Conservation (phyloP, 35 echinoderm and acorn worm species). For the Ophioderma brevispina region DNA sequence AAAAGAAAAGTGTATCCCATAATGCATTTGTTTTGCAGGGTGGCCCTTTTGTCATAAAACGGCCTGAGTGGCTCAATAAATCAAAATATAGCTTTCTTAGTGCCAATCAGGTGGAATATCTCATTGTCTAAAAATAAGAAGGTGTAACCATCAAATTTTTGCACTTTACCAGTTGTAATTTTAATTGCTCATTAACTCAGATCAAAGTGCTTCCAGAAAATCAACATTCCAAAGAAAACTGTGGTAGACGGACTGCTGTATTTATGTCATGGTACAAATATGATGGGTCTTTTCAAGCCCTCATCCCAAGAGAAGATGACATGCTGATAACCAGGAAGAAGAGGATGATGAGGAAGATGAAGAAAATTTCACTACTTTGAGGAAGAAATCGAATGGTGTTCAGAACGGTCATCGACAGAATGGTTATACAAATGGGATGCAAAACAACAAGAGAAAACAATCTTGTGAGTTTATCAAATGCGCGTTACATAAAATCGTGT, state of each 20-base stretch:
- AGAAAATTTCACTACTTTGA: neutral
- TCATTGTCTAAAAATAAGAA: no score
- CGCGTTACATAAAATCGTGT: no score
- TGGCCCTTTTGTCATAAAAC: no score
- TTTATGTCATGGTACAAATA: neutral
- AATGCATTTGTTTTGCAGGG: no score
- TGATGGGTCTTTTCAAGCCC: neutral
- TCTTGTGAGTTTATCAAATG: no score
- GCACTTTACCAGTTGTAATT: no score
- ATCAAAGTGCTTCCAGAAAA: neutral
- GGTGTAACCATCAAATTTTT: no score
- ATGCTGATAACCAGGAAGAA: neutral
- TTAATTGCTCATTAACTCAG: neutral
- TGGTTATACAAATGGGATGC: neutral
- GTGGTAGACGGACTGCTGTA: neutral
- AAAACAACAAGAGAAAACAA: no score
- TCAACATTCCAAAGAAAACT: neutral
- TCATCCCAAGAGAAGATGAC: neutral
- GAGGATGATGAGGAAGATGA: slow-evolving; percentile 26
- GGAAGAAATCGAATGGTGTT: slow-evolving; percentile 10
- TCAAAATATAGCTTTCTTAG: no score
- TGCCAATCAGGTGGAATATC: no score
- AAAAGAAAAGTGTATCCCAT: no score
- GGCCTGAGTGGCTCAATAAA: no score
- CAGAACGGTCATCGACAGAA: neutral